Conservation (phyloP, 1,140 invertebrate genomes). For the Agrypnia vestita region DNA sequence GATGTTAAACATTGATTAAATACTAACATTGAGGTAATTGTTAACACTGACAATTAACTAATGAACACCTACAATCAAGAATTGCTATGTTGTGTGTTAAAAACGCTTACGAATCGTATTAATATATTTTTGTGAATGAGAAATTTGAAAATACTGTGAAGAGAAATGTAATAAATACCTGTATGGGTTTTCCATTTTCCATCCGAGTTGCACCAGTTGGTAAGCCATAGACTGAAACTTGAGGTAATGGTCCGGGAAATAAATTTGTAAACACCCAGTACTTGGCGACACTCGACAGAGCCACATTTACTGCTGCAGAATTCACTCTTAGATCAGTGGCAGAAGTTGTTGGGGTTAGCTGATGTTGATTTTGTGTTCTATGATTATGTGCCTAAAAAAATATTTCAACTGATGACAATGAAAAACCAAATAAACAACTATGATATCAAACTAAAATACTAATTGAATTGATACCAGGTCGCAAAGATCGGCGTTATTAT, state of each 20-base stretch:
- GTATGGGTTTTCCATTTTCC: constrained; percentile 76
- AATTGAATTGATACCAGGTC: neutral
- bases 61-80: too few species aligned
- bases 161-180: constrained; percentile 69
- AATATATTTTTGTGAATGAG: neutral
- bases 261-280: constrained; percentile 80
- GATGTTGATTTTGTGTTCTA: constrained; percentile 63
- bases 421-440: neutral
- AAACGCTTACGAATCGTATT: too few species aligned
- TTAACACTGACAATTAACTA: too few species aligned
- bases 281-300: constrained; percentile 77
- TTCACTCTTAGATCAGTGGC: constrained; percentile 76
- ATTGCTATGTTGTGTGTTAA: too few species aligned
- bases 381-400: constrained; percentile 38
- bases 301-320: constrained; percentile 72
- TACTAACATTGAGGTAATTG: too few species aligned
- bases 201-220: constrained; percentile 71
- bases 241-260: constrained; percentile 76
- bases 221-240: constrained; percentile 77
- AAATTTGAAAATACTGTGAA: too few species aligned
- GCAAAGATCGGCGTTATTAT: constrained; percentile 9
- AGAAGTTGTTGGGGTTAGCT: constrained; percentile 70
- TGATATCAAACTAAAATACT: neutral
- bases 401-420: neutral
- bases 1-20: too few species aligned